Evolutionary conservation across 2,888 invertebrate species (phyloP).

Genomic region (Ornithoptera alexandrae): DNA sequence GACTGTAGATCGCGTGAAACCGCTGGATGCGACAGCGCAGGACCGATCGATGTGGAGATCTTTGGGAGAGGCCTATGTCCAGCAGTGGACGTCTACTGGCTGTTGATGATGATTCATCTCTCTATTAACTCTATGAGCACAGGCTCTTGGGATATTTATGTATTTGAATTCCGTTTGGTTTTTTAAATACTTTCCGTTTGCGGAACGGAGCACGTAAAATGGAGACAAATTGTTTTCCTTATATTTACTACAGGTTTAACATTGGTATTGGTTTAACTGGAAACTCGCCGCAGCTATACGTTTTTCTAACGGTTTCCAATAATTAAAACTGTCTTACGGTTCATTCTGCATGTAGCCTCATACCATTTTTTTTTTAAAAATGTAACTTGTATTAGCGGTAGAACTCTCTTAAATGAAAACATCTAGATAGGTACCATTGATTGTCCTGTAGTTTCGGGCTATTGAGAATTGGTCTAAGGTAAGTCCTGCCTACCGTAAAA

Average conservation of each 20-base stretch:
- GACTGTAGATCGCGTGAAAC: too few species aligned
- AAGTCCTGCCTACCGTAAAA: too few species aligned
- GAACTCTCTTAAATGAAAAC: too few species aligned
- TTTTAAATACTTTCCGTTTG: slow-evolving; percentile 13
- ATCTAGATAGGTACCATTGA: too few species aligned
- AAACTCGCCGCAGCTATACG: slow-evolving; percentile 16
- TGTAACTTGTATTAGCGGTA: too few species aligned
- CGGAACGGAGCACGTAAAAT: slow-evolving; percentile 18
- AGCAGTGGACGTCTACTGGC: too few species aligned
- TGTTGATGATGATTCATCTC: not conserved
- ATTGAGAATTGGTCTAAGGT: too few species aligned
- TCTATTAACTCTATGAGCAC: not conserved
- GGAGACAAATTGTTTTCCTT: slow-evolving; percentile 27
- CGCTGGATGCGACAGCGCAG: too few species aligned
- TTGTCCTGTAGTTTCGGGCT: too few species aligned
- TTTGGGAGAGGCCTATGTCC: too few species aligned
- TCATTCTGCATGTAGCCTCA: not conserved
- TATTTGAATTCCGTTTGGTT: not conserved
- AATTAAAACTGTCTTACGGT: not conserved
- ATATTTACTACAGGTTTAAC: slow-evolving; percentile 25
- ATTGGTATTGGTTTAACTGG: slow-evolving; percentile 22
- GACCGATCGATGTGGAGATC: too few species aligned
- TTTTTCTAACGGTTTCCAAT: slow-evolving; percentile 24
- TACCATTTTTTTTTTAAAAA: too few species aligned
- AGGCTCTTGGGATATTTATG: not conserved